A percentile compares a stretch with the other conserved stretches of the same genome.
phyloP scores from a whole-genome alignment of 2,113 vertebrate species.

The Clarias gariepinus region DNA sequence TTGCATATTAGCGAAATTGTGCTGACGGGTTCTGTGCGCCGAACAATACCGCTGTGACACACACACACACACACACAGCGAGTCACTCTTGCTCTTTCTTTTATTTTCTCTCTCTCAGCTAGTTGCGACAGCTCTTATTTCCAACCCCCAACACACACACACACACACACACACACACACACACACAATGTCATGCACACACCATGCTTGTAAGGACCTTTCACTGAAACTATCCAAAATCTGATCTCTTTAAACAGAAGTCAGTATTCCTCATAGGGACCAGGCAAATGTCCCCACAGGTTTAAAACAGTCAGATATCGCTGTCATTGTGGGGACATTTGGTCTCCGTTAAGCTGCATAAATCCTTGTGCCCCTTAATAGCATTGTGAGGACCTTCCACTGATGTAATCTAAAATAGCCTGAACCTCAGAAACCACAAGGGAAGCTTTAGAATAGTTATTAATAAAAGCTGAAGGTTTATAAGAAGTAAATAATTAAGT shows the following conservation, averaged over 20 bases:
- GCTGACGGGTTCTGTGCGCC: conserved; percentile 48
- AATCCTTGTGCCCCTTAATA: background rate
- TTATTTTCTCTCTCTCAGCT: conserved; percentile 7
- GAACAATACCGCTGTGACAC: conserved; percentile 33
- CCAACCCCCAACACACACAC: conserved; percentile 7
- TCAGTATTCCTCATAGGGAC: background rate
- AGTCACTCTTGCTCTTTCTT: conserved; percentile 18
- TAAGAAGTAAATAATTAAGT: background rate
- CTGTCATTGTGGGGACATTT: background rate
- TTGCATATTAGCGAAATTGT: conserved; percentile 54
- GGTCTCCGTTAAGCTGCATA: background rate
- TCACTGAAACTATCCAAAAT: background rate
- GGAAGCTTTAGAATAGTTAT: background rate
- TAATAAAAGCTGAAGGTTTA: background rate
- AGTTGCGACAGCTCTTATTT: conserved; percentile 16
- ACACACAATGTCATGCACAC: background rate
- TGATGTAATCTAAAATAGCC: background rate
- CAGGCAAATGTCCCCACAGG: background rate
- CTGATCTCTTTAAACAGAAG: background rate
- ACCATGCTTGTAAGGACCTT: background rate
- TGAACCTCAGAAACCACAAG: background rate
- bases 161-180: conserved; percentile 6
- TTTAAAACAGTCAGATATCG: background rate
- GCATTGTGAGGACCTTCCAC: background rate
- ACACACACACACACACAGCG: conserved; percentile 36